Evolutionary conservation across 2,888 invertebrate genomes (phyloP), one percentile per base, ranked within the genome.

Genomic region (Cosmorhoe ocellata): DNA sequence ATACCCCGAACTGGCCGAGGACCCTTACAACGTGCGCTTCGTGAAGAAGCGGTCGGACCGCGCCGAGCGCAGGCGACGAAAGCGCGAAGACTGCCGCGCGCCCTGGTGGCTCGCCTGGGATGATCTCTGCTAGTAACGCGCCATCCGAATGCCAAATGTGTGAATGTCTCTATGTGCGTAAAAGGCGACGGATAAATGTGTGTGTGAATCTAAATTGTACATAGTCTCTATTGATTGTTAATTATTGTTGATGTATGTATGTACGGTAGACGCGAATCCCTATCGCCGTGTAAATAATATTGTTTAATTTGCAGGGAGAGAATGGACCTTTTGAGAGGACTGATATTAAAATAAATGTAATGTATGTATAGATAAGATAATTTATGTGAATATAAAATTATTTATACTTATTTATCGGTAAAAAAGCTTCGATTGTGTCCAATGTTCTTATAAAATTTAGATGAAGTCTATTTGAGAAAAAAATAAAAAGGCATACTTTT

Each of bases 1-100:
- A 53, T 98, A 97, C 88, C 98, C 98, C 0, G 97, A 98, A 79
- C 91, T 98, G 43, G 97, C 98, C 44, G 98, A 98, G 86, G 98
- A 98, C 90, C 98, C 98, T 5, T 97, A 96, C 90, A 98, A 98
- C 88, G 94, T 99, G 57, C 93, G 95, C 73, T 97, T 98, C 79
- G 92, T 95, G 32, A 97, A 96, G 87, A 95, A 95, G 83, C 93
- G 95, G 68, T 91, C 92, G 24, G 94, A 94, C 59, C 92, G 93
- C 64, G 92, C 93, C 55, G 94, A 94, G 77, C 93, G 94, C 56
- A 91, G 95, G 56, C 92, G 95, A 69, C 93, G 94, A 90, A 94
- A 94, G 93, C 92, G 93, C 81, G 92, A 91, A 47, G 77, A 71
- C 66, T 86, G 86, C 75, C 75, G 67, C 67, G 79, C 82, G 71